phyloP scores from a whole-genome alignment of 1,140 invertebrate species.

The Camponotus vicinus region DNA sequence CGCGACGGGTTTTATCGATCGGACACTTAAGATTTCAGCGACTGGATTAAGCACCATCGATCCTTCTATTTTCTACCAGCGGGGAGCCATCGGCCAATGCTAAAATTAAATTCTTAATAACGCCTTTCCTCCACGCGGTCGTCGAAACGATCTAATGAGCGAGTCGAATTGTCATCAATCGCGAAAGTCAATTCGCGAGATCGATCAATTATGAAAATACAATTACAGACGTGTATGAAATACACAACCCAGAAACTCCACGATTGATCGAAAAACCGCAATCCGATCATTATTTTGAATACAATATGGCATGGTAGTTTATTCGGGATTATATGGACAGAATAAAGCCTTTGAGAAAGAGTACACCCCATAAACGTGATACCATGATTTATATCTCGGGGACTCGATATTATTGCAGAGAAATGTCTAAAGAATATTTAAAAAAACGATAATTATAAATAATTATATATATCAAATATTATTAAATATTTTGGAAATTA shows the following conservation, averaged over 20 bases:
- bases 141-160: neutral
- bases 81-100: neutral
- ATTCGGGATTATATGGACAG: neutral
- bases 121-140: too few species aligned
- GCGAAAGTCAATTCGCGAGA: neutral
- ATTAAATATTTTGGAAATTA: slow-evolving; percentile 2
- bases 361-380: too few species aligned
- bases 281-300: neutral
- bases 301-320: neutral
- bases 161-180: neutral
- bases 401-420: neutral
- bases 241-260: neutral
- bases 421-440: neutral
- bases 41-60: slow-evolving; percentile 51
- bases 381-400: slow-evolving; percentile 12
- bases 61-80: slow-evolving; percentile 46
- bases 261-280: neutral
- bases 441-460: neutral
- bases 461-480: neutral
- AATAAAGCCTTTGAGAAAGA: neutral
- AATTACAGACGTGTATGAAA: neutral
- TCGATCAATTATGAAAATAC: slow-evolving; percentile 31
- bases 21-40: slow-evolving; percentile 52
- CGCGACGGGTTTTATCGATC: slow-evolving; percentile 50
- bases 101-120: slow-evolving; percentile 57